Base-by-base conservation (phyloP, 2,797 vertebrate genomes). In the Etheostoma nigrum region DNA sequence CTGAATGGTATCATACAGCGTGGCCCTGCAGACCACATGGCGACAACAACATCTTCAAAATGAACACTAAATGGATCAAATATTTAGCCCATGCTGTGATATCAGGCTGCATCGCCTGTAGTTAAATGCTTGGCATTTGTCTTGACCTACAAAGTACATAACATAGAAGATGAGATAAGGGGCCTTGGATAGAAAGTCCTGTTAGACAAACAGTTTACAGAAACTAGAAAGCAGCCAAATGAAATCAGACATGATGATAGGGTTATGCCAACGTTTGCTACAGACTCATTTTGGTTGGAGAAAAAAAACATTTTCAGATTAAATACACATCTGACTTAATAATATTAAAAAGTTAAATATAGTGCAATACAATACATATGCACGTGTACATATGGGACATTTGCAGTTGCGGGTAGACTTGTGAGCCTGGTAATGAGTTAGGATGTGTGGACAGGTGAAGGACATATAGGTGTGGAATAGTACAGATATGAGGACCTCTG, bases 151-250 rank as follows among this genome's bases (percentile, higher is more conserved):
- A 25, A 10, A 42, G 36, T 53, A 13, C 27, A 19, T 60, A 33
- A 33, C 44, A 36, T 12, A 11, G 19, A 18, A 49, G 13, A 14
- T 47, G 60, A 54, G 59, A 48, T 64, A 72, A 72, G 58, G 64
- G 14, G 40, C 1, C 16, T 55, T 48, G 18, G 53, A 58, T 33
- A 6, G 54, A 21, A 54, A 52, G 49, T 12, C 13, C 11, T 18
- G 21, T 19, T 40, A 53, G 9, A 66, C 33, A 67, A 53, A 44
- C 33, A 54, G n/a, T 5, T 14, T 16, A 33, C 1, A 47, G 58
- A 54, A 45, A 48, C 25, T 36, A 48, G 30, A 44, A 47, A 30
- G 12, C 36, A 44, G 58, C n/a, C 15, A 44, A 44, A 44, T 13
- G 1, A 40, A 40, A 40, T 40, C 53, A 16, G 4, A 21, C 52